These are phyloP conservation scores for Bombus pyrosoma DNA, from an alignment of 1,140 invertebrate genomes.

Conservation along the genomic window DNA sequence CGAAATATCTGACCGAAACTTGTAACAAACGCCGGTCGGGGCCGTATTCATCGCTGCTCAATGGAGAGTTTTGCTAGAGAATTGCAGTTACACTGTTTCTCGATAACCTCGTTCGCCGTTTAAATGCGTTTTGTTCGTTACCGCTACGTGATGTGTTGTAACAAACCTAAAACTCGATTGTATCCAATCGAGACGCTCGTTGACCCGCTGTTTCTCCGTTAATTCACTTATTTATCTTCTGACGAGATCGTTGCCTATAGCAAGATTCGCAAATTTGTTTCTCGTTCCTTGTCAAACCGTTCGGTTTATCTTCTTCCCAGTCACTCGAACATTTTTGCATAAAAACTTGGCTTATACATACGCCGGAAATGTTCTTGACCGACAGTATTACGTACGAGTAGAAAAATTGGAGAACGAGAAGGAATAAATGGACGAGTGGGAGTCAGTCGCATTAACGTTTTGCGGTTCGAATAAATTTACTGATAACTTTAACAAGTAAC, in stretches of 20 bases:
- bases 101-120: constrained; percentile 14
- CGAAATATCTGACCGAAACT: constrained; percentile 22
- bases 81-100: constrained; percentile 15
- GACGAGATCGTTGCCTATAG: neutral
- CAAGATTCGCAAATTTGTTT: neutral
- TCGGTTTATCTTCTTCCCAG: neutral
- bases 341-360: neutral
- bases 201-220: neutral
- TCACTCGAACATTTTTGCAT: no score
- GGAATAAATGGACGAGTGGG: neutral
- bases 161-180: neutral
- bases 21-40: neutral
- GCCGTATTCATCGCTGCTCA: neutral
- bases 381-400: neutral
- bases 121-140: constrained; percentile 18
- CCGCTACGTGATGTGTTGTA: neutral
- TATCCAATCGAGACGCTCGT: neutral
- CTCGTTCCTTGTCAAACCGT: neutral
- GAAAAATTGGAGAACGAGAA: no score
- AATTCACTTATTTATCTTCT: neutral
- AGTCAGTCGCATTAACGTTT: no score
- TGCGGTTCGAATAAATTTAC: no score
- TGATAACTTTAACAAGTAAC: no score
- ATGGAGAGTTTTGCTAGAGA: constrained; percentile 10
- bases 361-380: neutral